Evolutionary conservation across 2,797 vertebrate species (phyloP), one percentile per base, ranked within the genome.

Genomic region (Scomberomorus guttatus): DNA sequence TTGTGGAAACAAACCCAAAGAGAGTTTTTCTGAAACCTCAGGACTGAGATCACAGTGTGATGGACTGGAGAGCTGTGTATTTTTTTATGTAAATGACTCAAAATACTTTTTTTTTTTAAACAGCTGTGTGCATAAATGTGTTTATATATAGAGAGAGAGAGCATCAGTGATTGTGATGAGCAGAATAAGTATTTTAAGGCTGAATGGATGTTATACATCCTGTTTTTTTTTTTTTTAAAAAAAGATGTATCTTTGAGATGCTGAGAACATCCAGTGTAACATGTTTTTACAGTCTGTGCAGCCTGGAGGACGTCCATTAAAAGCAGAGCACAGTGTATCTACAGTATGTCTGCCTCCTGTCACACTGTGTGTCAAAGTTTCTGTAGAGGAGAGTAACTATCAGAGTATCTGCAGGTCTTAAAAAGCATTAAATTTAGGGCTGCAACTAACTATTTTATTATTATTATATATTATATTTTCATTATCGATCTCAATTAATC

Each of bases 11-110:
- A 0, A 67, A 66, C 24, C 56, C 69, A 2, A 95, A 95, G 75
- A 91, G 84, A 58, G 64, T 18, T 0, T 96, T 96, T 27, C 32
- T 95, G 54, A 95, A 95, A 54, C 95, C 95, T 44, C 91, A 91
- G 48, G 94, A 96, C 87, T 96, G 81, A 88, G 2, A 0, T 4
- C 2, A 10, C 5, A 7, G 6, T 6, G 17, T 44, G 15, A 62
- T 25, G 25, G 6, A 24, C 42, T 55, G n/a, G n/a, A 6, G 39
- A 18, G 50, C 29, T 62, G 10, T 54, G 20, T 6, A 0, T 55
- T 71, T 73, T 68, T 56, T 50, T 20, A 46, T 65, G 9, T 54
- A 3, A n/a, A 58, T 3, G 37, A 29, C 4, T 57, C 18, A 13
- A 34, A 12, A n/a, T 1, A 2, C 4, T 10, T 9, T 6, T 51